Base-by-base conservation (phyloP, 2,797 vertebrate species). In the Microctenopoma stevenorrisi region DNA sequence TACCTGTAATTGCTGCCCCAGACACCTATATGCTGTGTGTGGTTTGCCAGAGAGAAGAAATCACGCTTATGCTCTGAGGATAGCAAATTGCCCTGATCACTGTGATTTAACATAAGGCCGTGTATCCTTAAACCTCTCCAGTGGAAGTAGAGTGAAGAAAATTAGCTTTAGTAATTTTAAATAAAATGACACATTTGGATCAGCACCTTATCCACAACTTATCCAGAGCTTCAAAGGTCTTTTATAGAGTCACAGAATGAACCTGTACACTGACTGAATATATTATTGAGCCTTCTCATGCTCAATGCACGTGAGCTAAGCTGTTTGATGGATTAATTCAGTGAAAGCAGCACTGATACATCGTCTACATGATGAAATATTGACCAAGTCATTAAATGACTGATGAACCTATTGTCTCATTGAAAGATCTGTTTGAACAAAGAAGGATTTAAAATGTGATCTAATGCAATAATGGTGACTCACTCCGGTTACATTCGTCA, bases 351-450 rank as follows among this genome's bases (percentile, higher is more conserved):
- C 4, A 12, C 60, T 73, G 48, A 46, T 44, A 40, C 37, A 43
- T 12, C 16, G 1, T 25, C 67, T 55, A n/a, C 46, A 16, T 44
- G 73, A 68, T 63, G 56, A 48, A 64, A 55, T 73, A 62, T 70
- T 68, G 42, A 38, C 30, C 13, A 6, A 16, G 47, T 63, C 56
- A 66, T 66, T 76, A 50, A 73, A 22, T 13, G 49, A 60, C 25
- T 55, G 42, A 69, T 74, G 51, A 71, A 64, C 14, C 51, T 40
- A n/a, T 51, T 44, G 66, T 51, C 55, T 68, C 64, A 33, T 38
- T 58, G 54, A 60, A 54, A 48, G 25, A 35, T 37, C 37, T 35
- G 18, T 47, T 60, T 40, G 44, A 22, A 57, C 15, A 57, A 30
- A 16, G 22, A 37, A 50, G 15, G 35, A 37, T 9, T 64, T 40